Evolutionary conservation across 2,113 vertebrate genomes (phyloP), one percentile per base, ranked within the genome.

Genomic region (Haemorhous mexicanus): DNA sequence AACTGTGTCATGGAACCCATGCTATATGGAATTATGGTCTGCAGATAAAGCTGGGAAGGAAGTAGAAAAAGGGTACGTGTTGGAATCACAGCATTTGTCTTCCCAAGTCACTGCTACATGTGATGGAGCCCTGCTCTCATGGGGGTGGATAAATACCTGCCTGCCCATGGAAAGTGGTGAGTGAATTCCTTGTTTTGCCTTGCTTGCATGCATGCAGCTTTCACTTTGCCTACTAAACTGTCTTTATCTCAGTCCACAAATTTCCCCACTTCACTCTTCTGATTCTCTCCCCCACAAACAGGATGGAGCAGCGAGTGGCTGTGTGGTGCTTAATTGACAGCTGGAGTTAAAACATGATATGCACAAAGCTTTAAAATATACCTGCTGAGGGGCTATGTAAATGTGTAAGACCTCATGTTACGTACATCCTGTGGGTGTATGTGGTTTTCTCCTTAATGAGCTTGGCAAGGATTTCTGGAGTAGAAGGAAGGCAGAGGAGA

Each of bases 351-450:
- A 84, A 41, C 12, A 43, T 27, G 8, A 23, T 53, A 37, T 33
- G 9, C 14, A 33, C 5, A 28, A 64, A 79, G 30, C 61, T 64
- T 64, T 73, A 64, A 94, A 79, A 63, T 64, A 37, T 56, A 27
- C 30, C 28, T 8, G 2, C 33, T 64, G 32, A 68, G 7, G 1
- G 4, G 19, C 53, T 92, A 2, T 16, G 18, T 32, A 74, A 32
- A 23, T 37, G 5, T 62, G 5, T 9, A 76, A 73, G 8, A 39
- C 33, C 13, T 72, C 41, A 20, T 33, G 32, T n/a, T 77, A 23
- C 0, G 0, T 49, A 16, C 33, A 43, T 64, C 14, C 35, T 72
- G 59, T 83, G 44, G 44, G 41, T 52, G 16, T 33, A 7, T 0
- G 2, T 64, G 33, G 6, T 44, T 88, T 79, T 61, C 49, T 86